Conservation (phyloP, 2,888 invertebrate species). For the Dinocampus coccinellae region DNA sequence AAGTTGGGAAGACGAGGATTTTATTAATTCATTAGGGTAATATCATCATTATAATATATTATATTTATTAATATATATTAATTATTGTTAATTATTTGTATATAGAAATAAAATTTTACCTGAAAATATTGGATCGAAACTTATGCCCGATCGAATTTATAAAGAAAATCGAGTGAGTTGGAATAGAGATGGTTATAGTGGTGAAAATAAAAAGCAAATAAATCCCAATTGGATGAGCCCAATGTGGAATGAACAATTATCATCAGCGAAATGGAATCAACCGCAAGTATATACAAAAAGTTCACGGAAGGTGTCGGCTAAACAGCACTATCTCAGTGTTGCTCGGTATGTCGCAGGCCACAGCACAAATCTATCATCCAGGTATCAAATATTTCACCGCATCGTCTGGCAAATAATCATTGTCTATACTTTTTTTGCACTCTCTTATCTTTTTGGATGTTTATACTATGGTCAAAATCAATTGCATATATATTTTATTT, state of each 20-base stretch:
- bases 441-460: constrained; percentile 32
- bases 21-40: constrained; percentile 82
- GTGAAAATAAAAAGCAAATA: constrained; percentile 56
- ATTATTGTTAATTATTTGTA: background rate
- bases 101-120: constrained; percentile 60
- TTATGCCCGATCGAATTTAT: constrained; percentile 62
- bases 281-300: constrained; percentile 64
- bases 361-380: constrained; percentile 66
- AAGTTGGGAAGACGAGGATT: constrained; percentile 73
- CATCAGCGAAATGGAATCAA: constrained; percentile 55
- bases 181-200: constrained; percentile 68
- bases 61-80: constrained; percentile 19
- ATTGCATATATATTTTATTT: constrained; percentile 18
- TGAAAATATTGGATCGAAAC: constrained; percentile 55
- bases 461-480: constrained; percentile 21
- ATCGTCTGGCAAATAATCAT: constrained; percentile 32
- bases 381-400: constrained; percentile 53
- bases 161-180: constrained; percentile 71
- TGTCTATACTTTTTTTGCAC: constrained; percentile 32
- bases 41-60: constrained; percentile 45
- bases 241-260: constrained; percentile 61
- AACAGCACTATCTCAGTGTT: constrained; percentile 83
- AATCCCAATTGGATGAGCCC: constrained; percentile 61
- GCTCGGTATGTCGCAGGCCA: constrained; percentile 84
- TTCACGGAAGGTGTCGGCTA: constrained; percentile 70